phyloP scores from a whole-genome alignment of 2,113 vertebrate genomes.

The Opisthocomus hoazin region DNA sequence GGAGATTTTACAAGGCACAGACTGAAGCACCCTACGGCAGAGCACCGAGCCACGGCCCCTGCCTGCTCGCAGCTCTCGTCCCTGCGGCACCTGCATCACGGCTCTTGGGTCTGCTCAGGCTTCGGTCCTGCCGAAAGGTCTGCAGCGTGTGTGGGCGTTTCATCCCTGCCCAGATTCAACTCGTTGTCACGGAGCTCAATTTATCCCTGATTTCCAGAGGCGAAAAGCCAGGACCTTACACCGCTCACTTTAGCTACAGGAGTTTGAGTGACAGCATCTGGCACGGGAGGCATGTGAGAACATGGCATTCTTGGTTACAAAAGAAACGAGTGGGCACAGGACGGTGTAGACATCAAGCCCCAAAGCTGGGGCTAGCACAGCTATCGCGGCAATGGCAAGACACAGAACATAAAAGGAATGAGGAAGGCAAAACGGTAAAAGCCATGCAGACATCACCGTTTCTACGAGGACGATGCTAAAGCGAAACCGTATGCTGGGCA shows the following conservation, averaged over 20 bases:
- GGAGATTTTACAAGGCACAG: not conserved
- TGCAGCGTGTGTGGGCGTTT: not conserved
- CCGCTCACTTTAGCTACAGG: not conserved
- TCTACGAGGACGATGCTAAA: not conserved
- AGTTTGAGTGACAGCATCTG: not conserved
- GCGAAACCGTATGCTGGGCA: not conserved
- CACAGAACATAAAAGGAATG: not conserved
- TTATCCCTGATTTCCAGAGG: not conserved
- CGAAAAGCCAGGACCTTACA: not conserved
- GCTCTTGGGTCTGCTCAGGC: not conserved
- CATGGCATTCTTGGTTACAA: not conserved
- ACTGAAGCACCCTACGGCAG: not conserved
- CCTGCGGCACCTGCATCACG: not conserved
- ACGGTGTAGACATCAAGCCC: not conserved
- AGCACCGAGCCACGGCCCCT: accelerated
- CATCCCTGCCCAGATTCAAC: not conserved
- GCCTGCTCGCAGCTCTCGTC: not conserved
- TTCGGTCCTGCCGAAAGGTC: not conserved
- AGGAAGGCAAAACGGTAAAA: not conserved
- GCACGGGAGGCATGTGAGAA: not conserved
- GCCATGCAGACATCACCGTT: not conserved
- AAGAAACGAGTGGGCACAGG: not conserved
- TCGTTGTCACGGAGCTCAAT: not conserved
- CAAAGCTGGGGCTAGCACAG: not conserved
- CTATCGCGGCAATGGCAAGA: not conserved